A percentile compares a stretch with the other conserved stretches of the same genome.
These are phyloP conservation scores for Brachypteracias leptosomus DNA, from an alignment of 2,113 vertebrate genomes.

Conservation along the genomic window DNA sequence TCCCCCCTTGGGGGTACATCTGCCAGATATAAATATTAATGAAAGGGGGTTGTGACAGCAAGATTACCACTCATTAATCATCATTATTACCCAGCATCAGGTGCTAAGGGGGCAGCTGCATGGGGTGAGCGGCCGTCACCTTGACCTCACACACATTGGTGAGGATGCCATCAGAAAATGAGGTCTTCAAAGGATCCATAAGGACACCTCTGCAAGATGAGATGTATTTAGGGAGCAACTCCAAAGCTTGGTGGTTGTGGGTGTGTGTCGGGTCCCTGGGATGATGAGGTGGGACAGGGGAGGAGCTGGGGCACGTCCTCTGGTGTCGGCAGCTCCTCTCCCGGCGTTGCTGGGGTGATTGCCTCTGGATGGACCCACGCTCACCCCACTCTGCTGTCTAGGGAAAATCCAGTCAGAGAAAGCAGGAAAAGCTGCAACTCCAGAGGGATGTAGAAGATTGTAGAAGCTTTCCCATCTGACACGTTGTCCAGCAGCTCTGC, in stretches of 20 bases:
- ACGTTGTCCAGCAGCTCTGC: background rate
- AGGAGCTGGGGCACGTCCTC: background rate
- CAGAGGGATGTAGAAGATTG: background rate
- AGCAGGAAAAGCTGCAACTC: conserved; percentile 5
- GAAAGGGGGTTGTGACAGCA: conserved; percentile 20
- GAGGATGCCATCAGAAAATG: background rate
- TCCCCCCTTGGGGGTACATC: conserved; percentile 41
- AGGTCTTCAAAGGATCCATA: background rate
- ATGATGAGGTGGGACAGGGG: background rate
- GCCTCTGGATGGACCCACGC: background rate
- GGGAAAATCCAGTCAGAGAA: background rate
- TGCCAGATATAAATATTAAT: conserved; percentile 62
- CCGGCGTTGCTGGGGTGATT: background rate
- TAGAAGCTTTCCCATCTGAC: background rate
- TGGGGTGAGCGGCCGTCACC: background rate
- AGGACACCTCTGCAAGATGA: background rate
- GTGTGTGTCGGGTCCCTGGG: background rate
- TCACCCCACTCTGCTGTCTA: background rate
- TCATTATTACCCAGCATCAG: conserved; percentile 44
- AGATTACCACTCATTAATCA: conserved; percentile 58
- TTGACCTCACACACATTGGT: background rate
- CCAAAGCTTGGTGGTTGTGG: background rate
- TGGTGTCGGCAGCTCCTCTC: background rate
- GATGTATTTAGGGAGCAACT: background rate
- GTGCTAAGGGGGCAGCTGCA: background rate